phyloP scores from a whole-genome alignment of 2,113 vertebrate genomes.

The Elgaria multicarinata region DNA sequence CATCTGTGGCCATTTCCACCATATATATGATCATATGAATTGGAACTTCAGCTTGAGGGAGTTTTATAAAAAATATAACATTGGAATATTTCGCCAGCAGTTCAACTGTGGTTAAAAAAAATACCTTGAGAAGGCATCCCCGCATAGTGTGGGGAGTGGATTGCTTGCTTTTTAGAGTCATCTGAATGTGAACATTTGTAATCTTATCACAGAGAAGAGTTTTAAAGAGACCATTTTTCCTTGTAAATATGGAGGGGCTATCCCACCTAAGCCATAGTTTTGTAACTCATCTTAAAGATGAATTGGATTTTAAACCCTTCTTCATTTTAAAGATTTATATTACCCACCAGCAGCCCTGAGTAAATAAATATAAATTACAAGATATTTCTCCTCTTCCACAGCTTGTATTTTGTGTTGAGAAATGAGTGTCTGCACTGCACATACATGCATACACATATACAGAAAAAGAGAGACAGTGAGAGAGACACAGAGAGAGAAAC shows the following conservation, averaged over 20 bases:
- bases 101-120: neutral
- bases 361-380: neutral
- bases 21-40: neutral
- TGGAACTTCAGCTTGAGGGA: neutral
- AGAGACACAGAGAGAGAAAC: neutral
- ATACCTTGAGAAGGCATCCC: too few relatives aligned
- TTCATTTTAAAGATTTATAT: neutral
- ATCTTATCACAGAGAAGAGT: neutral
- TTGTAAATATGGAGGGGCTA: neutral
- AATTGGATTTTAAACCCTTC: neutral
- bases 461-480: too few relatives aligned
- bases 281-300: neutral
- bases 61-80: neutral
- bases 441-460: neutral
- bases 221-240: neutral
- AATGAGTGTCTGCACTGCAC: slow-evolving; percentile 17
- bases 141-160: neutral
- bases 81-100: neutral
- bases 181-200: neutral
- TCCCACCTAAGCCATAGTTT: neutral
- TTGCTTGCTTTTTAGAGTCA: neutral
- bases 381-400: neutral
- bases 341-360: neutral
- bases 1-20: neutral
- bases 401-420: slow-evolving; percentile 31